Percentiles rank a stretch among this genome's conserved stretches.
Conservation (phyloP, 2,113 vertebrate species). For the Salminus brasiliensis region DNA sequence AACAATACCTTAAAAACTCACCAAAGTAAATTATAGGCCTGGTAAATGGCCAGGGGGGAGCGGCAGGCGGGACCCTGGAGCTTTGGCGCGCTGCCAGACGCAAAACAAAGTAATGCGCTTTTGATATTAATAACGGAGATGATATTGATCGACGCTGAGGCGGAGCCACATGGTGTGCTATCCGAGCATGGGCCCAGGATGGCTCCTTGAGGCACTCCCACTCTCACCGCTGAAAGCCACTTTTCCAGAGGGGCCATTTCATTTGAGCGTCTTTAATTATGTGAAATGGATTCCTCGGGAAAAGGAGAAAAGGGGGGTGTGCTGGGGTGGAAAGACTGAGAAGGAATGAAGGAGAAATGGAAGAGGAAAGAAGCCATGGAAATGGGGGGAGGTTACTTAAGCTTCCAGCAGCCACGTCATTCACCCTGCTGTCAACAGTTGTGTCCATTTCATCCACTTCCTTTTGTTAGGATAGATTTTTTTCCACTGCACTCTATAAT, state of each 20-base stretch:
- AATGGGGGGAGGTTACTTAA: constrained; percentile 46
- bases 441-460: constrained; percentile 60
- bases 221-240: constrained; percentile 87
- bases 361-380: constrained; percentile 43
- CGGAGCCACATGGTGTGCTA: constrained; percentile 79
- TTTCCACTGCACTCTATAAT: constrained; percentile 55
- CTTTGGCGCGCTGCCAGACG: constrained; percentile 87
- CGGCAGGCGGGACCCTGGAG: constrained; percentile 63
- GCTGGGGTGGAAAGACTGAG: constrained; percentile 47
- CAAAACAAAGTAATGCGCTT: constrained; percentile 99
- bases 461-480: constrained; percentile 55
- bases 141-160: constrained; percentile 91
- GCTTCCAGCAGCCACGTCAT: constrained; percentile 55
- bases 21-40: constrained; percentile 98
- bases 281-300: constrained; percentile 87
- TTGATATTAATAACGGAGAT: constrained; percentile 99
- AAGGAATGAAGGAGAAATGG: constrained; percentile 50
- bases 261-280: constrained; percentile 96
- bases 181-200: constrained; percentile 75
- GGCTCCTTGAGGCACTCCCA: constrained; percentile 87
- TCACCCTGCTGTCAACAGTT: constrained; percentile 70
- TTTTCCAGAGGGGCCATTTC: constrained; percentile 92
- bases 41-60: constrained; percentile 87
- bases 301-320: constrained; percentile 64
- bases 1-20: constrained; percentile 99